Percentiles rank a stretch among this genome's conserved stretches.
Conservation (phyloP, 2,888 invertebrate genomes). For the Latrodectus hesperus region DNA sequence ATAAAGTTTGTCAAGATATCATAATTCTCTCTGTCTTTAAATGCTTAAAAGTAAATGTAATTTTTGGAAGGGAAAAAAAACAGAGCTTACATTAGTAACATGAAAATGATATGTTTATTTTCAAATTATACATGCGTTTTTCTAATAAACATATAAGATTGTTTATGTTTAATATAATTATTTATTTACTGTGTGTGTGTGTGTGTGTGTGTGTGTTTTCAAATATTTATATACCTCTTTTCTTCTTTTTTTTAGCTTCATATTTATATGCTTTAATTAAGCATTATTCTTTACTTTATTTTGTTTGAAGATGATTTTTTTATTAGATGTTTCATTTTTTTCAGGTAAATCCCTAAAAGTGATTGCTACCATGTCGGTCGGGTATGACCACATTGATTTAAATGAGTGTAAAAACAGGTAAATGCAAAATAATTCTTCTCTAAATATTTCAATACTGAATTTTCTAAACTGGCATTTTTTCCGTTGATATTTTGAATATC, state of each 20-base stretch:
- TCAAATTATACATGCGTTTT: not conserved
- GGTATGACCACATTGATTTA: slow-evolving; percentile 89
- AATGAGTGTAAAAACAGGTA: slow-evolving; percentile 71
- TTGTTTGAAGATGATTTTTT: not conserved
- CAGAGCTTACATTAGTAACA: no score
- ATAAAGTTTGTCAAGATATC: no score
- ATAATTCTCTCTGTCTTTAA: no score
- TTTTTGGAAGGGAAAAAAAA: no score
- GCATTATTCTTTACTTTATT: not conserved
- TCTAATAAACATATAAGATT: not conserved
- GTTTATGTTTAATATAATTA: not conserved
- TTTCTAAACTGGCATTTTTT: no score
- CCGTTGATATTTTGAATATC: no score
- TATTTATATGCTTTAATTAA: not conserved
- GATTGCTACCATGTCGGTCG: slow-evolving; percentile 87
- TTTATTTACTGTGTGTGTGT: not conserved
- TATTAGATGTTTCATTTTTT: not conserved
- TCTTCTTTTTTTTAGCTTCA: not conserved
- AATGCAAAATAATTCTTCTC: no score
- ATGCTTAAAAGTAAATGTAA: no score
- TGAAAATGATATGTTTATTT: no score
- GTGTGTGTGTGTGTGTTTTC: not conserved
- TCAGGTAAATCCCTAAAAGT: slow-evolving; percentile 76
- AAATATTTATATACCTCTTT: not conserved
- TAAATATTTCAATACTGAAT: no score